phyloP scores from a whole-genome alignment of 2,113 vertebrate species.

The Perca schrenkii region DNA sequence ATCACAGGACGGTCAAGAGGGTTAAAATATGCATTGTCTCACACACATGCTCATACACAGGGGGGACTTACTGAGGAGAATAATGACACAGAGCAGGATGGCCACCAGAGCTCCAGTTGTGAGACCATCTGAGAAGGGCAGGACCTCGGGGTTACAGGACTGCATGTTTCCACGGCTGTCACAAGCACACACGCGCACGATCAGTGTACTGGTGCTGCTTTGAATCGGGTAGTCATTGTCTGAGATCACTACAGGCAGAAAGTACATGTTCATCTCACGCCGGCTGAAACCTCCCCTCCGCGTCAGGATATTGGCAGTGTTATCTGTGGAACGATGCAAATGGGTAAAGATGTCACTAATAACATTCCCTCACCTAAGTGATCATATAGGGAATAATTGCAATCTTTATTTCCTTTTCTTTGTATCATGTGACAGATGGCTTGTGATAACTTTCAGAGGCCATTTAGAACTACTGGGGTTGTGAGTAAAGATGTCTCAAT shows the following conservation, averaged over 20 bases:
- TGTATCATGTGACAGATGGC: background rate
- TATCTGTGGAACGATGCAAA: slow-evolving; percentile 85
- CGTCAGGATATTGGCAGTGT: slow-evolving; percentile 96
- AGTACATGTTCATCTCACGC: slow-evolving; percentile 92
- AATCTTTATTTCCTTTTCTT: background rate
- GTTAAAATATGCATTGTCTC: background rate
- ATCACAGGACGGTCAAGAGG: background rate
- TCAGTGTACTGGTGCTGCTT: slow-evolving; percentile 93
- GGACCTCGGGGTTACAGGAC: slow-evolving; percentile 90
- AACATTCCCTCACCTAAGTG: background rate
- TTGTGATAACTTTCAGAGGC: background rate
- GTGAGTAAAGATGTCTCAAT: background rate
- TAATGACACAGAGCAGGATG: slow-evolving; percentile 92
- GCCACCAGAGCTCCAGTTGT: slow-evolving; percentile 92
- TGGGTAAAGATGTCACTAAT: background rate
- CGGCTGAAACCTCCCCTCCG: slow-evolving; percentile 93
- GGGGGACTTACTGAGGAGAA: slow-evolving; percentile 90
- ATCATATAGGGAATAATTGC: background rate
- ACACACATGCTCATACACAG: background rate
- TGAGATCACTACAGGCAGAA: slow-evolving; percentile 95
- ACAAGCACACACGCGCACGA: slow-evolving; percentile 91
- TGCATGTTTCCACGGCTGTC: slow-evolving; percentile 92
- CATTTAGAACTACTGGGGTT: background rate
- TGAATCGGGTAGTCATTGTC: slow-evolving; percentile 96
- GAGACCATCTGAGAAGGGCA: slow-evolving; percentile 91